Percentiles rank a stretch among this genome's conserved stretches.
Evolutionary conservation across 2,113 vertebrate genomes (phyloP).

Genomic region (Hystrix brachyura): DNA sequence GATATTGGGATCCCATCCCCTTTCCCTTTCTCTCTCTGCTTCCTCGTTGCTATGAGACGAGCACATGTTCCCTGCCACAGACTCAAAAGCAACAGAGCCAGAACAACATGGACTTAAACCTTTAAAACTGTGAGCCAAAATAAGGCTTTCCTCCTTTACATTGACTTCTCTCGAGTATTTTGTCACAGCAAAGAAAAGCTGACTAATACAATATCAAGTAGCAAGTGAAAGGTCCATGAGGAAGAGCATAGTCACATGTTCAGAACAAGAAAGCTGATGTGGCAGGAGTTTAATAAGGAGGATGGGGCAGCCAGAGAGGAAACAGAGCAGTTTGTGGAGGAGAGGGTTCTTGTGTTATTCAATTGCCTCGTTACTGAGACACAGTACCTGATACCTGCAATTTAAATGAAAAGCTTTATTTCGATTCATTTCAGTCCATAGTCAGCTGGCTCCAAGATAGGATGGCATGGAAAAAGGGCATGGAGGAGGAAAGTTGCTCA

Average conservation of each 20-base stretch:
- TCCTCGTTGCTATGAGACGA: neutral
- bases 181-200: neutral
- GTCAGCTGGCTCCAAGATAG: neutral
- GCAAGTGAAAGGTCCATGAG: neutral
- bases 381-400: neutral
- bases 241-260: accelerated
- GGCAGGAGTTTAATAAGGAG: neutral
- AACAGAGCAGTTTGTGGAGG: neutral
- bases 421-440: neutral
- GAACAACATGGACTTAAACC: neutral
- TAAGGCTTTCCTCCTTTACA: neutral
- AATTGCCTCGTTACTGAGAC: neutral
- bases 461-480: neutral
- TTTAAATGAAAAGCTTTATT: neutral
- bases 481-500: neutral
- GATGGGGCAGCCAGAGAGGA: neutral
- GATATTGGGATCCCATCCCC: neutral
- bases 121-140: neutral
- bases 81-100: neutral
- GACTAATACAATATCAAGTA: neutral
- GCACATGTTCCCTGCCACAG: neutral
- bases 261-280: neutral
- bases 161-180: neutral
- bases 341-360: neutral
- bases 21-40: neutral